Conservation (phyloP, 2,797 vertebrate genomes). For the Streptopelia turtur region DNA sequence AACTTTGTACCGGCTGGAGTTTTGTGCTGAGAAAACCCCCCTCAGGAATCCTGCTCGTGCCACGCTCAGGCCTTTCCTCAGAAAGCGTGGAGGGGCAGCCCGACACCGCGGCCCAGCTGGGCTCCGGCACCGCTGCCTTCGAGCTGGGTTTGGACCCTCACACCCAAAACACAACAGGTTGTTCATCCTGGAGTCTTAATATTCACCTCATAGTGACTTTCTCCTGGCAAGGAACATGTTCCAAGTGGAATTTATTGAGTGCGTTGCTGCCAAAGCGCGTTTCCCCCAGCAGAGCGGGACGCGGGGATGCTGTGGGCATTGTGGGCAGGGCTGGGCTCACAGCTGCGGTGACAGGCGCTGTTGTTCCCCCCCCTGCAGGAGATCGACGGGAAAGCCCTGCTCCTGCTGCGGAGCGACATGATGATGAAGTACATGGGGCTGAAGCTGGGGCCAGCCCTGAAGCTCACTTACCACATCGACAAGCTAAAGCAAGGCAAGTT, state of each 20-base stretch:
- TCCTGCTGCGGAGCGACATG: constrained; percentile 94
- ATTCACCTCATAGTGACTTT: neutral
- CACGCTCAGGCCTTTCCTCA: neutral
- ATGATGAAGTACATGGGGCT: constrained; percentile 99
- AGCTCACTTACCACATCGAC: constrained; percentile 97
- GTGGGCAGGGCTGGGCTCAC: neutral
- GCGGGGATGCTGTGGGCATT: neutral
- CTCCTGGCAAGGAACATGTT: neutral
- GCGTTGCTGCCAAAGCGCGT: accelerated
- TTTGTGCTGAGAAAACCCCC: neutral
- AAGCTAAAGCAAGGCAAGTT: constrained; percentile 93
- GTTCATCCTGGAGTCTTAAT: neutral
- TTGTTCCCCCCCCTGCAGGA: constrained; percentile 78
- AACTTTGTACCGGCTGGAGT: neutral
- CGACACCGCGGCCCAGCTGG: neutral
- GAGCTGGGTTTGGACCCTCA: neutral
- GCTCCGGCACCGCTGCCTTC: neutral
- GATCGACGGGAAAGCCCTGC: constrained; percentile 96
- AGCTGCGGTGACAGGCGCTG: neutral
- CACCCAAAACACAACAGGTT: neutral
- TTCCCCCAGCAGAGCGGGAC: neutral
- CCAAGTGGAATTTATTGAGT: neutral
- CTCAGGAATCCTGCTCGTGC: neutral
- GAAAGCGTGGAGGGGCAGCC: accelerated
- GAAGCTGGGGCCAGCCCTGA: constrained; percentile 96